Conservation (phyloP, 2,113 vertebrate species). For the Oncorhynchus mykiss region DNA sequence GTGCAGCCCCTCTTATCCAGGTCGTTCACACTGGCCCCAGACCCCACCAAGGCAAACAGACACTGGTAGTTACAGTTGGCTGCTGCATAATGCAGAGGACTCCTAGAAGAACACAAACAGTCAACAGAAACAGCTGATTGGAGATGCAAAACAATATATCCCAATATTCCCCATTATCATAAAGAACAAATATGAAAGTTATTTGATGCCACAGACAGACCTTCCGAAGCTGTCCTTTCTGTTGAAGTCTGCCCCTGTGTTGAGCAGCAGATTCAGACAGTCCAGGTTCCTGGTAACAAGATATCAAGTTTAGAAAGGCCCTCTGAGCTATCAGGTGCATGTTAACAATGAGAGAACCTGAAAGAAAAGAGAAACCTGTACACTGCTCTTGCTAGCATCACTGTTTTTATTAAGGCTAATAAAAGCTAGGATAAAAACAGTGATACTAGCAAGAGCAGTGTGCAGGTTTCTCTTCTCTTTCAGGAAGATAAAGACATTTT, state of each 20-base stretch:
- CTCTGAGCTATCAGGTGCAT: neutral
- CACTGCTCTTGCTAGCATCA: too few species aligned
- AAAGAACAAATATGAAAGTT: too few species aligned
- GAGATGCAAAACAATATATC: neutral
- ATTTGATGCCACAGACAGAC: conserved; percentile 69
- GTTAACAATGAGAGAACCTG: too few species aligned
- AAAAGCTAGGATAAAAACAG: too few species aligned
- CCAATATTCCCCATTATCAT: too few species aligned
- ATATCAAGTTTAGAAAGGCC: neutral
- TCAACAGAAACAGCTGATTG: neutral
- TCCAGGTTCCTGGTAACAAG: conserved; percentile 86
- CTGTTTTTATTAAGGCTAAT: too few species aligned
- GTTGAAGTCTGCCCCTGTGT: conserved; percentile 95
- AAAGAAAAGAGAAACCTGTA: too few species aligned
- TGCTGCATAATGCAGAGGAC: conserved; percentile 96
- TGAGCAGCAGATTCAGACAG: conserved; percentile 96
- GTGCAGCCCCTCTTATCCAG: conserved; percentile 94
- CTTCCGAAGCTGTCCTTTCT: conserved; percentile 97
- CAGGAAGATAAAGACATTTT: too few species aligned
- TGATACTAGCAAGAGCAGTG: too few species aligned
- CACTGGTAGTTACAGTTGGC: conserved; percentile 99
- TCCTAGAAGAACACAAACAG: conserved; percentile 72
- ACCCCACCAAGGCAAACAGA: conserved; percentile 98
- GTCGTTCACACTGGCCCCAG: conserved; percentile 97
- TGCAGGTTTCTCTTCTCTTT: too few species aligned